Conservation (phyloP, 2,113 vertebrate genomes). For the Seriola dumerili region DNA sequence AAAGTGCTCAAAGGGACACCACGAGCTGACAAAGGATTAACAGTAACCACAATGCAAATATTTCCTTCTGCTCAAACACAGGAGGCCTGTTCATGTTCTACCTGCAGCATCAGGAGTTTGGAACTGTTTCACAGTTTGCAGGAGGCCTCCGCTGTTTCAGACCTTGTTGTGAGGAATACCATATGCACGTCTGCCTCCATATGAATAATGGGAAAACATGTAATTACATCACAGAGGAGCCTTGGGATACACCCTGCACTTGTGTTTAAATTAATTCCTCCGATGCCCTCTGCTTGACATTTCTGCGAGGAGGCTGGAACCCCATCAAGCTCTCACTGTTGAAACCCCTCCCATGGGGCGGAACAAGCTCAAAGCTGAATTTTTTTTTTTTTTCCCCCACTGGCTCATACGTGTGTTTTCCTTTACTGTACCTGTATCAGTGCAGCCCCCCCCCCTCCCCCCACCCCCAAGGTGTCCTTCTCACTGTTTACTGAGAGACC, state of each 20-base stretch:
- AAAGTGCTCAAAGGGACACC: neutral
- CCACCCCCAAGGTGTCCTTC: conserved; percentile 76
- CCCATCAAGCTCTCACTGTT: conserved; percentile 57
- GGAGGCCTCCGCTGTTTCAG: neutral
- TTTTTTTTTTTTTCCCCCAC: conserved; percentile 11
- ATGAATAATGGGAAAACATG: conserved; percentile 81
- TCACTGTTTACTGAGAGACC: conserved; percentile 63
- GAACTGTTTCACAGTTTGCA: neutral
- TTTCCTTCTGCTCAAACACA: conserved; percentile 10
- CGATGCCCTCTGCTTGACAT: conserved; percentile 78
- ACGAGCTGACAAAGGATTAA: neutral
- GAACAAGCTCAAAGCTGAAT: conserved; percentile 46
- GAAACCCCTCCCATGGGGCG: conserved; percentile 55
- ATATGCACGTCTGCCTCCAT: conserved; percentile 52
- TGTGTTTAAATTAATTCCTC: conserved; percentile 78
- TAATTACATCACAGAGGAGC: conserved; percentile 72
- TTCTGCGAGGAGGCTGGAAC: conserved; percentile 73
- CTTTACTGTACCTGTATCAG: conserved; percentile 43
- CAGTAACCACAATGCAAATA: conserved; percentile 1
- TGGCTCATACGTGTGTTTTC: conserved; percentile 36
- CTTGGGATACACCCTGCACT: conserved; percentile 61
- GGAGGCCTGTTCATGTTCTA: neutral
- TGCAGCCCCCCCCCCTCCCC: neutral
- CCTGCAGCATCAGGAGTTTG: neutral
- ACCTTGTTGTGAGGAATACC: conserved; percentile 49